These are phyloP conservation scores for Drosophila chauvacae DNA, from an alignment of 1,140 invertebrate species.

Conservation along the genomic window DNA sequence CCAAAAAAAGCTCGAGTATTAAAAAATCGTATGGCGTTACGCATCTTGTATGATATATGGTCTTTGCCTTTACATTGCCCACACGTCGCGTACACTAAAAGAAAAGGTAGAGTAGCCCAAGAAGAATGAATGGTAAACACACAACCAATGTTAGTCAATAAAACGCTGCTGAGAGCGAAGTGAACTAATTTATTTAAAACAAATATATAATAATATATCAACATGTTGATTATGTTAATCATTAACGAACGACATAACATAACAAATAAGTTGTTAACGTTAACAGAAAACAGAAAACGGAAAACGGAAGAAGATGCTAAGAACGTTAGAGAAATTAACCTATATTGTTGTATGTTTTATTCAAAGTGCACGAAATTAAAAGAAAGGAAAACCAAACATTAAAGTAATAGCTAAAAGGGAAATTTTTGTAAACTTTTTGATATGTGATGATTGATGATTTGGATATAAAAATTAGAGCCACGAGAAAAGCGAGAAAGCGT, in stretches of 20 bases:
- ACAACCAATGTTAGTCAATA: conserved; percentile 47
- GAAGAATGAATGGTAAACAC: conserved; percentile 13
- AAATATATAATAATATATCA: conserved; percentile 51
- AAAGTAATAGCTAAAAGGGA: conserved; percentile 62
- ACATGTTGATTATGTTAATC: conserved; percentile 71
- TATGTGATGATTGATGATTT: conserved; percentile 79
- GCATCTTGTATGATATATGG: conserved; percentile 3
- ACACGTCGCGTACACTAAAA: conserved; percentile 73
- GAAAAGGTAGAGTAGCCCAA: conserved; percentile 17
- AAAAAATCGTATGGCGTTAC: neutral
- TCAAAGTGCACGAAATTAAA: conserved; percentile 67
- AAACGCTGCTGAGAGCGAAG: conserved; percentile 29
- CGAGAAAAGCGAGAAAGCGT: conserved; percentile 30
- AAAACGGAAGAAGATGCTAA: conserved; percentile 1
- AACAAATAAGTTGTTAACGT: conserved; percentile 66
- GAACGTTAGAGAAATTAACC: conserved; percentile 41
- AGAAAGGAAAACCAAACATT: conserved; percentile 35
- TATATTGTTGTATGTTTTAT: conserved; percentile 80
- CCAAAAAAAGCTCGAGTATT: neutral
- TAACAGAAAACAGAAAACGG: conserved; percentile 22
- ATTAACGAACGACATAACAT: conserved; percentile 62
- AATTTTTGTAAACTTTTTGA: conserved; percentile 83
- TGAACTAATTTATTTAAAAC: conserved; percentile 36
- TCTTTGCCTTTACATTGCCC: conserved; percentile 76
- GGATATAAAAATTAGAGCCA: conserved; percentile 72